A percentile compares a stretch with the other conserved stretches of the same genome.
Evolutionary conservation across 2,113 vertebrate genomes (phyloP).

Genomic region (Dolichotis patagonum): DNA sequence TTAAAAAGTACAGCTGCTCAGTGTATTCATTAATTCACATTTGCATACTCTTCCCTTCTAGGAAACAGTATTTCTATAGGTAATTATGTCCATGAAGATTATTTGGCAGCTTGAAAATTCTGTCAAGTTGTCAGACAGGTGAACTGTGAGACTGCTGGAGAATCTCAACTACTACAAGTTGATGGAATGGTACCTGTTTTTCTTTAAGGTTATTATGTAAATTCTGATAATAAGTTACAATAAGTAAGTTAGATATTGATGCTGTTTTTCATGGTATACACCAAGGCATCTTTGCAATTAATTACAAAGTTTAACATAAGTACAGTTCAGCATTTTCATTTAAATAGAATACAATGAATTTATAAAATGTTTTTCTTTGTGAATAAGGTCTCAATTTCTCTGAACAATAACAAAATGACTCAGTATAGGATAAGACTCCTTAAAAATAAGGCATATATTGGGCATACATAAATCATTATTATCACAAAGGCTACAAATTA

Average conservation of each 20-base stretch:
- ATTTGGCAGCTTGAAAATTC: neutral
- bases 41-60: neutral
- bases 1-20: conserved; percentile 26
- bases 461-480: conserved; percentile 75
- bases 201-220: neutral
- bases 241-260: neutral
- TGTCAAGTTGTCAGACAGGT: neutral
- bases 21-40: neutral
- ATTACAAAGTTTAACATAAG: neutral
- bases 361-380: conserved; percentile 74
- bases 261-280: neutral
- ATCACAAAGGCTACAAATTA: conserved; percentile 79
- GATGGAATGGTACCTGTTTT: neutral
- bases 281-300: neutral
- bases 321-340: conserved; percentile 39
- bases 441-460: conserved; percentile 84
- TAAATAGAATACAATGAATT: conserved; percentile 39
- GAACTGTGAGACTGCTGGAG: neutral
- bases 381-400: conserved; percentile 70
- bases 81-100: neutral
- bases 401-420: conserved; percentile 62
- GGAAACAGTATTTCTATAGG: neutral
- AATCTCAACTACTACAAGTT: too few relatives aligned
- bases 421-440: conserved; percentile 69
- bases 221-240: neutral